Percentiles rank a stretch among this genome's conserved stretches.
Conservation (phyloP, 2,888 invertebrate species). For the Crepidodera aurea region DNA sequence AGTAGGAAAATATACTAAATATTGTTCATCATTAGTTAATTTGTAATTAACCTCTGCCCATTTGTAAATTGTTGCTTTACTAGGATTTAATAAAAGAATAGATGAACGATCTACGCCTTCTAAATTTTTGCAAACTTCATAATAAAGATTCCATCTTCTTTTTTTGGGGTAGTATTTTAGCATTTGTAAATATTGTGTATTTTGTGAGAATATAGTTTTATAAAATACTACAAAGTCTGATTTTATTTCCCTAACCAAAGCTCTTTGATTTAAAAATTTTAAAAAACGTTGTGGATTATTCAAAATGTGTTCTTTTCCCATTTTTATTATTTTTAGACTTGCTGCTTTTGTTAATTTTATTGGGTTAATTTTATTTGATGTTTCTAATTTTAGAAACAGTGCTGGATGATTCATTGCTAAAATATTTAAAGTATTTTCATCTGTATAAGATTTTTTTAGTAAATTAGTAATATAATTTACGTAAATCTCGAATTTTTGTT, state of each 20-base stretch:
- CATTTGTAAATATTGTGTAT: slow-evolving; percentile 10
- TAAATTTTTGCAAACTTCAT: neutral
- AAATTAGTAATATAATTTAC: slow-evolving; percentile 28
- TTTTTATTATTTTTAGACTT: slow-evolving; percentile 24
- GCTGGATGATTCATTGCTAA: slow-evolving; percentile 29
- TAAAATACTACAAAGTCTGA: slow-evolving; percentile 24
- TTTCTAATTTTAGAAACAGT: slow-evolving; percentile 29
- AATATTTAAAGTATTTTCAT: slow-evolving; percentile 28
- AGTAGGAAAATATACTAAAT: slow-evolving; percentile 30
- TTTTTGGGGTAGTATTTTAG: slow-evolving; percentile 29
- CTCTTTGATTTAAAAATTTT: slow-evolving; percentile 17
- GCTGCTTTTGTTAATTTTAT: slow-evolving; percentile 27
- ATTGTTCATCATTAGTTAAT: slow-evolving; percentile 26
- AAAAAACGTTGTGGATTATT: slow-evolving; percentile 17
- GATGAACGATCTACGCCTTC: neutral
- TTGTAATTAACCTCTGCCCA: slow-evolving; percentile 33
- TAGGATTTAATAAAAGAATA: neutral
- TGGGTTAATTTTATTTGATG: neutral
- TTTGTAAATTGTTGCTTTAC: slow-evolving; percentile 15
- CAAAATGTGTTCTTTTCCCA: slow-evolving; percentile 22
- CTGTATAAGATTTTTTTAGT: slow-evolving; percentile 11
- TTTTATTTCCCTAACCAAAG: slow-evolving; percentile 21
- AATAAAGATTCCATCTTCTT: neutral
- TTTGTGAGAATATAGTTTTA: slow-evolving; percentile 21
- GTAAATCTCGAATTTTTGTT: slow-evolving; percentile 34